Evolutionary conservation across 1,140 invertebrate species (phyloP).

Genomic region (Chionoecetes opilio): DNA sequence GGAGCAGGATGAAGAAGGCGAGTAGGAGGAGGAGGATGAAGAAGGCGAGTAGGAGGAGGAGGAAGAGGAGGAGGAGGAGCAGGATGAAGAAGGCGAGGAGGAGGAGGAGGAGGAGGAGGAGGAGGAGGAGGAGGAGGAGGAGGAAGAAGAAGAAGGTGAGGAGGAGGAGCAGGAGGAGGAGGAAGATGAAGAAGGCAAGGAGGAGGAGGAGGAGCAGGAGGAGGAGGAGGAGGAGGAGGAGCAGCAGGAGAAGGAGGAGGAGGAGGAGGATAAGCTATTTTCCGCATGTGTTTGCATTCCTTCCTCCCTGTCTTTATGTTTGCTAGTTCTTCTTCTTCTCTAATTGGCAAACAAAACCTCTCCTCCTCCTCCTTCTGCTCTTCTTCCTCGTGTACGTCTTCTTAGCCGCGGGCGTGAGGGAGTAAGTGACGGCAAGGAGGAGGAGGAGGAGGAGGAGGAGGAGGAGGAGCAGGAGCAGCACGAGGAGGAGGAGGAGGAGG

Average conservation of each 20-base stretch:
- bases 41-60: not conserved
- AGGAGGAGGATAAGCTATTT: not conserved
- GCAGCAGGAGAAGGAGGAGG: not conserved
- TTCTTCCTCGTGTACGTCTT: not conserved
- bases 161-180: no score
- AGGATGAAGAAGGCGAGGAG: not conserved
- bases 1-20: not conserved
- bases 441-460: no score
- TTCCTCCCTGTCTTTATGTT: not conserved
- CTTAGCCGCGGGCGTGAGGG: no score
- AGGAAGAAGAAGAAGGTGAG: no score
- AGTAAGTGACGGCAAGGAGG: no score
- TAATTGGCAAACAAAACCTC: not conserved
- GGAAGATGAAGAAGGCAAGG: no score
- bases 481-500: not conserved
- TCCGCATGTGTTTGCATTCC: not conserved
- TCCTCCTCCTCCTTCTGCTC: constrained; percentile 3
- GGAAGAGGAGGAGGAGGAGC: no score
- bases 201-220: not conserved
- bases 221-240: not conserved
- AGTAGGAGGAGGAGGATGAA: no score
- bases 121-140: no score
- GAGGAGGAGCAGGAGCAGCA: no score
- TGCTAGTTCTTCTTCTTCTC: constrained; percentile 5
- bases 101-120: not conserved